Base-by-base conservation (phyloP, 2,113 vertebrate genomes). In the Gadus chalcogrammus region DNA sequence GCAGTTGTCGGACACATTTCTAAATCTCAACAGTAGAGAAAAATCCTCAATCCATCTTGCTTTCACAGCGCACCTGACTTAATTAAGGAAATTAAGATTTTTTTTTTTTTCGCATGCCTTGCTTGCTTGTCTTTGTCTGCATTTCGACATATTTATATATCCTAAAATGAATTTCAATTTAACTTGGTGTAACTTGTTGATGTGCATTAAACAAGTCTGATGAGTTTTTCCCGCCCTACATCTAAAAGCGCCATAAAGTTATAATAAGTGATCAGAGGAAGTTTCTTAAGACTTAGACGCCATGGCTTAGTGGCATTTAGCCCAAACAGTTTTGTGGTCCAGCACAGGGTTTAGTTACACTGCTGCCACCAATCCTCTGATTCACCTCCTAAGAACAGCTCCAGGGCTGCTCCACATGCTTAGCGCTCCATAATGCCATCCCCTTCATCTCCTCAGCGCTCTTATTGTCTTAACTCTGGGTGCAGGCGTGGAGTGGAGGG, bases 381-480 rank as follows among this genome's bases (percentile, higher is more conserved):
- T 88, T 91, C 90, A 91, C 88, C 86, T 89, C 85, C 84, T 84
- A 88, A 87, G 85, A 90, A 88, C 83, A 85, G 88, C 89, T 88
- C 76, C 81, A 70, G 88, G 89, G 87, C 85, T 88, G 83, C 88
- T 91, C 85, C 81, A 84, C 84, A 86, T 85, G 82, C 88, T 90
- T 87, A 90, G 88, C 88, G 82, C 84, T 79, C 76, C 70, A 82
- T 88, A 85, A 88, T 88, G 85, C 82, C 84, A 82, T 84, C 85
- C 85, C 86, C 87, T 88, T 88, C 89, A 89, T 91, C 85, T 89
- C 82, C 80, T 22, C 63, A 81, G 79, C 84, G 81, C 69, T 85
- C 81, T 87, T 88, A 88, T 88, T 90, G 88, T 90, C 85, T 90
- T 87, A 87, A 86, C 82, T 84, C 71, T 65, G 84, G 84, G 83